A percentile compares a stretch with the other conserved stretches of the same genome.
Evolutionary conservation across 2,888 invertebrate genomes (phyloP).

Genomic region (Norana najaformis): DNA sequence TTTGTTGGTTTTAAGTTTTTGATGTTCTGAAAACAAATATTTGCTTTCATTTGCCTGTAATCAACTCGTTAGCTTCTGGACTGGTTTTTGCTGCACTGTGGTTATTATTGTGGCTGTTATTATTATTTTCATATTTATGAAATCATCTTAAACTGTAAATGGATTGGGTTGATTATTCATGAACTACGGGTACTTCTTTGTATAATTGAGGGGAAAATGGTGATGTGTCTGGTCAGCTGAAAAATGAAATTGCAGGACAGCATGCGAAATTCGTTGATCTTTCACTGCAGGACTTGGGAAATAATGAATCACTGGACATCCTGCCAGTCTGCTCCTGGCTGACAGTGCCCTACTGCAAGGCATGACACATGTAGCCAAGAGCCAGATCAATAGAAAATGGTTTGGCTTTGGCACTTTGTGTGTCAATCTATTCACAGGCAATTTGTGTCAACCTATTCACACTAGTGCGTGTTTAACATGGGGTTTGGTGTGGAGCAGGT

Average conservation of each 20-base stretch:
- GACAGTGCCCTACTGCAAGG: neutral
- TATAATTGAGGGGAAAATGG: neutral
- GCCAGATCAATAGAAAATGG: conserved; percentile 2
- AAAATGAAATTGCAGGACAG: neutral
- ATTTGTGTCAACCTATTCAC: conserved; percentile 13
- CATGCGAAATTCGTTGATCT: neutral
- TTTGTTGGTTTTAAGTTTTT: neutral
- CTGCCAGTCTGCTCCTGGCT: neutral
- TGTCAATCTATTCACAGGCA: conserved; percentile 13
- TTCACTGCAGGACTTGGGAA: neutral
- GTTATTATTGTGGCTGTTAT: neutral
- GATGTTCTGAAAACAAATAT: neutral
- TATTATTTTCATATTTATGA: too few species aligned
- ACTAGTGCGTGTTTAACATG: neutral
- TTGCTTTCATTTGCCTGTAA: neutral
- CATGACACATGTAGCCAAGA: neutral
- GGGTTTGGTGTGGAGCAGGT: neutral
- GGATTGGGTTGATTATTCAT: neutral
- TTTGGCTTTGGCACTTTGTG: conserved; percentile 3
- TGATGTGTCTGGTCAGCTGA: too few species aligned
- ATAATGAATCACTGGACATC: neutral
- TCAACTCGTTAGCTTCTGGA: neutral
- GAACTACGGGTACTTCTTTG: too few species aligned
- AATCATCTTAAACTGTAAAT: neutral
- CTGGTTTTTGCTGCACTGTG: neutral